Base-by-base conservation (phyloP, 1,140 invertebrate species). In the Steinernema feltiae region DNA sequence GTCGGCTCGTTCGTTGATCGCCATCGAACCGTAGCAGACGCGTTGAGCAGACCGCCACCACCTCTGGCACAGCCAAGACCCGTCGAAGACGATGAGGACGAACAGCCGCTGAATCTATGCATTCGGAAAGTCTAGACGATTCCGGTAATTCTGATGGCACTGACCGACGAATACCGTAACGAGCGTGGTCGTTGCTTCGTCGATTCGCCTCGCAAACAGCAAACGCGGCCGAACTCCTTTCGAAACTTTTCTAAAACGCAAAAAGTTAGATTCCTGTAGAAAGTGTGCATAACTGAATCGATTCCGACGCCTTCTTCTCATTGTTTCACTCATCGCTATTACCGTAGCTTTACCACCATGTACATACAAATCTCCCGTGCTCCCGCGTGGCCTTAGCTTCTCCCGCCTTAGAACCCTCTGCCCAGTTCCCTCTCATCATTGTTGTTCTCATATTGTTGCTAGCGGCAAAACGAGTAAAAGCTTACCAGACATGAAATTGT, bases 31-130 rank as follows among this genome's bases (percentile, higher is more conserved):
- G 53, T 75, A 30, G 69, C 74, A 32, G 24, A 48, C 0, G 27
- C 53, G n/a, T 27, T 70, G 30, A 29, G 29, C 17, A 71, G 63
- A 72, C 46, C 73, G 27, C 73, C 48, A 71, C 32, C 71, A 73
- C 24, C 21, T n/a, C 27, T 21, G 18, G n/a, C 30, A 24, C 69
- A 0, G 3, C 48, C 24, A 17, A 21, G 29, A 71, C 30, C 32
- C 30, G 69, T 71, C 32, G 72, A 46, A 69, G 30, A 24, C 29
- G 69, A 75, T 17, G 74, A 75, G n/a, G 63, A 75, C 15, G 74
- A 75, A 27, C n/a, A 72, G 69, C 74, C 74, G 1, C 32, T 75
- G 12, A 71, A 75, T 48, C 32, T 75, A 41, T 71, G 74, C 27
- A 71, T 75, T 18, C 74, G 74, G 18, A 53, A 75, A 30, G 32